These are phyloP conservation scores for Amblyornis subalaris DNA, from an alignment of 2,113 vertebrate genomes.

Conservation along the genomic window DNA sequence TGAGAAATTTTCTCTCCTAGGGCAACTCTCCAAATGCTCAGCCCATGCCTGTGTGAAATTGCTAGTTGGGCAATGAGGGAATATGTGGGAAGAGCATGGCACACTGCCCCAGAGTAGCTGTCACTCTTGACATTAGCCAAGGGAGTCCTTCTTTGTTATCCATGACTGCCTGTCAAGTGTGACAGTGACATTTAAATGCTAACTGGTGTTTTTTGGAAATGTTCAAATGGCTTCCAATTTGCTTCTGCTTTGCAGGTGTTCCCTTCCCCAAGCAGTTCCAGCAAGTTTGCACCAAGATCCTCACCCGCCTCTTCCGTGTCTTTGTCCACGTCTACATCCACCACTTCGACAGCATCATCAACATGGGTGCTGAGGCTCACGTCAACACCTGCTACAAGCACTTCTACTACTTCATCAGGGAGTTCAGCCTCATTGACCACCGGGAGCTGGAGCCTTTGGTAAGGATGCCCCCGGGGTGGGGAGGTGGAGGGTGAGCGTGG, in stretches of 20 bases:
- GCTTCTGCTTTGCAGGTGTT: constrained; percentile 76
- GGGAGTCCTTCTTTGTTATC: neutral
- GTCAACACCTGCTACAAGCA: constrained; percentile 99
- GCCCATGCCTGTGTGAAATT: neutral
- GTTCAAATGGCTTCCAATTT: neutral
- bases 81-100: neutral
- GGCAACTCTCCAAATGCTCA: neutral
- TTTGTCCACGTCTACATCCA: constrained; percentile 99
- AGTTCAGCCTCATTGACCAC: constrained; percentile 93
- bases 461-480: constrained; percentile 52
- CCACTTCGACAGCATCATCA: constrained; percentile 95
- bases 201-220: neutral
- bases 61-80: neutral
- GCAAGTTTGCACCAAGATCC: constrained; percentile 96
- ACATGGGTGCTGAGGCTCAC: constrained; percentile 93
- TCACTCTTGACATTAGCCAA: neutral
- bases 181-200: neutral
- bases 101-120: neutral
- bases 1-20: neutral
- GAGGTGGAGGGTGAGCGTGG: neutral
- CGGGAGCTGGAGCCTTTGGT: constrained; percentile 94
- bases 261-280: constrained; percentile 98
- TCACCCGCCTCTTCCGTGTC: constrained; percentile 94
- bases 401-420: constrained; percentile 95
- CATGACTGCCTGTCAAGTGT: neutral